A percentile compares a stretch with the other conserved stretches of the same genome.
phyloP scores from a whole-genome alignment of 2,797 vertebrate genomes.

The Phrynocephalus guinanensis region DNA sequence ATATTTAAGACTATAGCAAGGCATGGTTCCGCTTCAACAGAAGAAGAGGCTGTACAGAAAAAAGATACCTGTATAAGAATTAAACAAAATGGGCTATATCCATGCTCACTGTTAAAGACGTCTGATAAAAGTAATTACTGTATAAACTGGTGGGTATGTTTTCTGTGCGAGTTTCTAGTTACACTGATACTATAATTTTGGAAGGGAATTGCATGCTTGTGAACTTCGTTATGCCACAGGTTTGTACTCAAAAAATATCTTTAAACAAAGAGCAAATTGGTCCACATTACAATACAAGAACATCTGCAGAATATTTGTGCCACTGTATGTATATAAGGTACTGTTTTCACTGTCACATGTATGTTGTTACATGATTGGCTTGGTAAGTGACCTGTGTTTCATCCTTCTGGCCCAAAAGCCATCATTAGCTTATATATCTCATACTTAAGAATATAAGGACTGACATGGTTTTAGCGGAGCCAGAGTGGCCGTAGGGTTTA shows the following conservation, averaged over 20 bases:
- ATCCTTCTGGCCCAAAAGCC: not conserved
- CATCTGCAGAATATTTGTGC: not conserved
- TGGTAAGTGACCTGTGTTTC: not conserved
- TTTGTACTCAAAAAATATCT: not conserved
- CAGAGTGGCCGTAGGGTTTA: not conserved
- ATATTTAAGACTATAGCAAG: conserved; percentile 49
- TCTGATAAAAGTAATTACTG: conserved; percentile 54
- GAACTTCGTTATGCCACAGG: not conserved
- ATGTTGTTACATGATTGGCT: not conserved
- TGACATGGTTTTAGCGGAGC: not conserved
- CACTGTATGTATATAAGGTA: not conserved
- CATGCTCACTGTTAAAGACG: conserved; percentile 49
- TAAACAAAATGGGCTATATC: conserved; percentile 55
- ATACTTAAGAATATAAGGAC: conserved; percentile 5
- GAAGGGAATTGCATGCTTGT: conserved; percentile 30
- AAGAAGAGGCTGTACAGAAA: conserved; percentile 39
- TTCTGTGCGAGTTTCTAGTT: conserved; percentile 67
- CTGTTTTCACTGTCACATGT: conserved; percentile 3
- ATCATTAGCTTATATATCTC: not conserved
- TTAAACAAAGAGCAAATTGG: not conserved
- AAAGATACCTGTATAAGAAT: conserved; percentile 46
- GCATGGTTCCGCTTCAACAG: conserved; percentile 41
- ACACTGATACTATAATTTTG: conserved; percentile 51
- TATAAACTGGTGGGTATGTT: conserved; percentile 67
- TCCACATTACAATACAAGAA: not conserved